Evolutionary conservation across 2,888 invertebrate species (phyloP), one percentile per base, ranked within the genome.

Genomic region (Drosophila sordidula): DNA sequence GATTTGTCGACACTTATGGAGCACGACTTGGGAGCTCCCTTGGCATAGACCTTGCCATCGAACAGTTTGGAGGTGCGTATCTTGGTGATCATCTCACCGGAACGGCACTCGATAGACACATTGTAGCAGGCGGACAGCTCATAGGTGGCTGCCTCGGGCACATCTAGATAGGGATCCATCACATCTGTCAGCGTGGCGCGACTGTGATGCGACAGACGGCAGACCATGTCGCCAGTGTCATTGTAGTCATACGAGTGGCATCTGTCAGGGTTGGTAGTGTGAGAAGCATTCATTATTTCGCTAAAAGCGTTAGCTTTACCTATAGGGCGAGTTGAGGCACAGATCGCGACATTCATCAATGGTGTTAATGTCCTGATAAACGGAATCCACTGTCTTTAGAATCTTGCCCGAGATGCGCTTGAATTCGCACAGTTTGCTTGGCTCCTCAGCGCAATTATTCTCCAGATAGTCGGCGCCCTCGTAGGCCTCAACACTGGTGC

Each of bases 211-310:
- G 97, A 97, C 49, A 98, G 94, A 82, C 98, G 95, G 93, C 98
- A 98, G 50, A 98, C 97, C 94, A 96, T 96, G 90, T 98, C 98
- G 57, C 97, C 97, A 64, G 97, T 97, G 91, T 97, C 98, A 55
- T 97, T 97, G 91, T 96, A 97, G 92, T 98, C 98, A 92, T 97
- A 98, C n/a, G 97, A 97, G 92, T 97, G 97, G 92, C 98, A 98
- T 90, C 96, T 94, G 46, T 54, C 18, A 44, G 46, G 46, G 6
- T 41, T 18, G 16, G 29, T 38, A 67, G 16, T 58, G 74, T 72
- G 62, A 75, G 71, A 55, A 66, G 12, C 34, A 22, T 54, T 12
- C 26, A 49, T 39, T 41, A 22, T 6, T 9, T 12, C 8, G 26
- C 32, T 32, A 29, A 42, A 14, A 16, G 38, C 16, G 18, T 0